These are phyloP conservation scores for Phataginus tetradactyla DNA, from an alignment of 2,797 vertebrate species.

Conservation along the genomic window DNA sequence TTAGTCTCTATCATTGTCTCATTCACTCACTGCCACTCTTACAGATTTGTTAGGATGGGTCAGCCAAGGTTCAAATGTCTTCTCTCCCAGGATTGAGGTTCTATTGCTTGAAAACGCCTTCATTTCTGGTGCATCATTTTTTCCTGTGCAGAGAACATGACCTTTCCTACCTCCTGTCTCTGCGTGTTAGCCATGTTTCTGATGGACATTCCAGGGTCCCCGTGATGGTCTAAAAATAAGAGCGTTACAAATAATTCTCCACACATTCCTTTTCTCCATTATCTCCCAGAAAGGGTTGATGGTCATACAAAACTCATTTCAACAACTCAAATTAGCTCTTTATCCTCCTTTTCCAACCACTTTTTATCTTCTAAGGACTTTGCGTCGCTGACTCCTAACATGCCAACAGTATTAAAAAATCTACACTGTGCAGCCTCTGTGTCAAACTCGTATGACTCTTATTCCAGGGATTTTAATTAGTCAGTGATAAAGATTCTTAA, in stretches of 20 bases:
- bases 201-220: background rate
- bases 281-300: background rate
- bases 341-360: background rate
- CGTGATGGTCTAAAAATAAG: background rate
- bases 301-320: background rate
- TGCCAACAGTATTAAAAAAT: background rate
- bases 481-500: background rate
- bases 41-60: slow-evolving; percentile 20
- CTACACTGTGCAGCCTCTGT: background rate
- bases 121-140: background rate
- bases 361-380: background rate
- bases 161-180: slow-evolving; percentile 44
- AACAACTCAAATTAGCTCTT: background rate
- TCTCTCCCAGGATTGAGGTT: background rate
- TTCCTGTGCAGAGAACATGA: background rate
- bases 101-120: slow-evolving; percentile 27
- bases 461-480: background rate
- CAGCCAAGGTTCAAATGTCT: slow-evolving; percentile 73
- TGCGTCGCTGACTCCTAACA: background rate
- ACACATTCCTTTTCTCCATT: background rate
- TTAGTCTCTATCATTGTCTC: background rate
- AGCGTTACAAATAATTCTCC: slow-evolving; percentile 1
- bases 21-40: background rate
- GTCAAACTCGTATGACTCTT: background rate
- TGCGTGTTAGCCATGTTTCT: background rate